A percentile compares a stretch with the other conserved stretches of the same genome.
phyloP scores from a whole-genome alignment of 2,888 invertebrate genomes.

The Pogonocherus hispidulus region DNA sequence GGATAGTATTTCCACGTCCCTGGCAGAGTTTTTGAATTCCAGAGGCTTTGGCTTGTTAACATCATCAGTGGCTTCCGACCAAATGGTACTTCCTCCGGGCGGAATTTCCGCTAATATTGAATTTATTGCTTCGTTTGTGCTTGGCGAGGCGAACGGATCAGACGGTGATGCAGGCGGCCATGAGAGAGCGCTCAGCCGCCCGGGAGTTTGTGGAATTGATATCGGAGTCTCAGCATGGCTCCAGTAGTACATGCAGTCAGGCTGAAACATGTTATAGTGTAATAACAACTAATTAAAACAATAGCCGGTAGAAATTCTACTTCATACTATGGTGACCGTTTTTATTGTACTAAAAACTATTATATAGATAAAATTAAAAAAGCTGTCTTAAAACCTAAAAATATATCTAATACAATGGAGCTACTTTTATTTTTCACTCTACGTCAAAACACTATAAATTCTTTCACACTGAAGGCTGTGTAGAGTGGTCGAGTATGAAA shows the following conservation, averaged over 20 bases:
- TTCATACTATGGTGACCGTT: no score
- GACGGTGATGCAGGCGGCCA: constrained; percentile 78
- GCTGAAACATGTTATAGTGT: constrained; percentile 70
- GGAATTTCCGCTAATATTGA: constrained; percentile 46
- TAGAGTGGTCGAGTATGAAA: no score
- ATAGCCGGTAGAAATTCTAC: no score
- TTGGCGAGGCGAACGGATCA: constrained; percentile 54
- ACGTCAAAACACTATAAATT: no score
- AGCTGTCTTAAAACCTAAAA: no score
- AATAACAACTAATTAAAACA: constrained; percentile 3
- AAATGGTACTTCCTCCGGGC: background rate
- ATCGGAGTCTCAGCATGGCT: constrained; percentile 82
- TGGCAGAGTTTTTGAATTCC: constrained; percentile 60
- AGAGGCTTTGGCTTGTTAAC: constrained; percentile 19
- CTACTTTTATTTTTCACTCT: no score
- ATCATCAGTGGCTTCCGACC: constrained; percentile 19
- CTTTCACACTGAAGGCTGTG: no score
- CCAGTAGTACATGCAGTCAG: constrained; percentile 94
- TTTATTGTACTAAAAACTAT: no score
- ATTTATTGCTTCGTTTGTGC: constrained; percentile 51
- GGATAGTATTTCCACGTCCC: constrained; percentile 63
- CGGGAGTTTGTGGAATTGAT: constrained; percentile 79
- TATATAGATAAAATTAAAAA: no score
- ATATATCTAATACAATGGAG: no score
- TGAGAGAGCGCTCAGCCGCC: constrained; percentile 78